These are phyloP conservation scores for Lamprotornis superbus DNA, from an alignment of 2,113 vertebrate genomes.

Conservation along the genomic window DNA sequence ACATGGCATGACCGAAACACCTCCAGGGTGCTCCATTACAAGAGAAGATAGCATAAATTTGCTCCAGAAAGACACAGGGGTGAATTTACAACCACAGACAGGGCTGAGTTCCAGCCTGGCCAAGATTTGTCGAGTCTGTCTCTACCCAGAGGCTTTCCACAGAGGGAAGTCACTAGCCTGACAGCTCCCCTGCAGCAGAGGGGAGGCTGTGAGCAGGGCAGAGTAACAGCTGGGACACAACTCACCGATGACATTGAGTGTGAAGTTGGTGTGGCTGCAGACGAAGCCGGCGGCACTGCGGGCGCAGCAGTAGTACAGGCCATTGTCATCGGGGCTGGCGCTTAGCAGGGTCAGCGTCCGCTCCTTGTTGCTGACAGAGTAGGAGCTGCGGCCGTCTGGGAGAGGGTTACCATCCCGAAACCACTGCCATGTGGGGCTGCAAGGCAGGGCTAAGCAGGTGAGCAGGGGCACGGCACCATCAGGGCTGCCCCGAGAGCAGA, in stretches of 20 bases:
- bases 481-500: not conserved
- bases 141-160: not conserved
- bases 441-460: not conserved
- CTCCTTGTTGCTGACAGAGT: conserved; percentile 89
- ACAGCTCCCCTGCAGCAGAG: not conserved
- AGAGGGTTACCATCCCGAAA: conserved; percentile 82
- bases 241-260: conserved; percentile 88
- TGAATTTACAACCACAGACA: not conserved
- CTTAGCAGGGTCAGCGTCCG: conserved; percentile 83
- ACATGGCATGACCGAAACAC: not conserved
- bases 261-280: conserved; percentile 92
- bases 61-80: not conserved
- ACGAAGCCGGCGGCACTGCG: conserved; percentile 83
- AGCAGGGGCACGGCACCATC: rapidly evolving
- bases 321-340: conserved; percentile 83
- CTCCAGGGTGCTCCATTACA: not conserved
- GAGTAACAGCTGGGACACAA: not conserved
- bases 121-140: not conserved
- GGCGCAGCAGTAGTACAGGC: conserved; percentile 91
- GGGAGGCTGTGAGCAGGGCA: not conserved
- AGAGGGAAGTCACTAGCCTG: not conserved
- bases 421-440: conserved; percentile 91
- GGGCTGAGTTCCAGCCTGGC: not conserved
- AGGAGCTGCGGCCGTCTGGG: conserved; percentile 71
- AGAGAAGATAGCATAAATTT: not conserved